These are phyloP conservation scores for Pygoscelis antarcticus DNA, from an alignment of 2,113 vertebrate genomes.

Conservation along the genomic window DNA sequence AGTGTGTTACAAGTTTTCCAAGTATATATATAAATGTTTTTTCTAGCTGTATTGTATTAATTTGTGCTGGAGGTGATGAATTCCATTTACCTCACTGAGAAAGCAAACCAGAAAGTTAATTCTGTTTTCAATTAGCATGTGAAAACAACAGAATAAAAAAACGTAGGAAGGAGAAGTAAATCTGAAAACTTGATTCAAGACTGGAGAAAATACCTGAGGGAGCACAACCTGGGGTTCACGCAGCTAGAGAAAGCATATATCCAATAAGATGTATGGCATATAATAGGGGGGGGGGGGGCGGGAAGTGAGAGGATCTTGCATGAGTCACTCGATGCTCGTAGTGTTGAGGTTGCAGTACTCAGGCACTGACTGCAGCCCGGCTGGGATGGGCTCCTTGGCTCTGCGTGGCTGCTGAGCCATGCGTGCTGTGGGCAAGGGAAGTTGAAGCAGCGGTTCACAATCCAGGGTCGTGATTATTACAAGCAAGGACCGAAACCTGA, in stretches of 20 bases:
- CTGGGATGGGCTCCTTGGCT: not conserved
- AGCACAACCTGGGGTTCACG: rapidly evolving
- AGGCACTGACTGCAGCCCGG: not conserved
- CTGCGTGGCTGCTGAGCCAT: rapidly evolving
- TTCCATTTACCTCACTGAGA: conserved; percentile 16
- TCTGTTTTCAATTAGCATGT: not conserved
- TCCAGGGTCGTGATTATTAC: not conserved
- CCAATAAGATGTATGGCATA: rapidly evolving
- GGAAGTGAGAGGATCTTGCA: not conserved
- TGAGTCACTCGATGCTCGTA: rapidly evolving
- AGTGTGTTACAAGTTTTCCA: not conserved
- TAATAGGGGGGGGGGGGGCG: too few species aligned
- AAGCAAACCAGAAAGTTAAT: conserved; percentile 37
- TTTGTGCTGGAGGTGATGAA: conserved; percentile 22
- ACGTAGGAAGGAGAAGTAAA: not conserved
- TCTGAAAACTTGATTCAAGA: not conserved
- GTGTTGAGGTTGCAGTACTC: not conserved
- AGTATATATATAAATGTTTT: not conserved
- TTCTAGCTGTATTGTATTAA: not conserved
- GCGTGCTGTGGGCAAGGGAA: rapidly evolving
- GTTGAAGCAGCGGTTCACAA: not conserved
- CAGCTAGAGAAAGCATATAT: not conserved
- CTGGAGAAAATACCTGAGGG: not conserved
- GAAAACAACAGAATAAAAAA: not conserved
- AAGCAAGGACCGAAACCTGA: not conserved